These are phyloP conservation scores for Beaufortia kweichowensis DNA, from an alignment of 2,113 vertebrate species.

Conservation along the genomic window DNA sequence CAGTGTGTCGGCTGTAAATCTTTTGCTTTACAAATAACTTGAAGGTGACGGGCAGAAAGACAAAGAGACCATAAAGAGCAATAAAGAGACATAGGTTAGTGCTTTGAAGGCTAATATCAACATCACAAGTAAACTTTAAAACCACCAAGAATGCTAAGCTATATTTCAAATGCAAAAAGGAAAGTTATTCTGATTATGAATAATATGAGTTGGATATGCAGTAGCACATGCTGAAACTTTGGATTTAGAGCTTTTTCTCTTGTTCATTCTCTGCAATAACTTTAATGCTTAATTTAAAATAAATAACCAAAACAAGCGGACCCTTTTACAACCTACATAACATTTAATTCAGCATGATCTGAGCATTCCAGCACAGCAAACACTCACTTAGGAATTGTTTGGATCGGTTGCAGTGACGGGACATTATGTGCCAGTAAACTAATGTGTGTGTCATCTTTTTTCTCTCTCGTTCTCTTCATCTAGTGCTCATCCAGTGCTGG, in stretches of 20 bases:
- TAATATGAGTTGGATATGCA: too few relatives aligned
- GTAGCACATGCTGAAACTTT: too few relatives aligned
- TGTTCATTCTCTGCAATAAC: neutral
- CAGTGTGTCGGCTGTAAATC: conserved; percentile 58
- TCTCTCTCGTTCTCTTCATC: conserved; percentile 14
- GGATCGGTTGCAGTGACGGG: conserved; percentile 61
- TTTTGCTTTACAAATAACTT: conserved; percentile 69
- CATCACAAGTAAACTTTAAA: neutral
- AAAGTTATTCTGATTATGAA: too few relatives aligned
- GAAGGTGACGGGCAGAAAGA: conserved; percentile 53
- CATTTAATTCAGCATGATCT: neutral
- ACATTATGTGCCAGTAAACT: conserved; percentile 61
- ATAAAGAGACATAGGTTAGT: conserved; percentile 33
- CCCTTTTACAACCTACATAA: neutral
- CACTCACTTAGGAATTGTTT: conserved; percentile 36
- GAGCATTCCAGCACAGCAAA: neutral
- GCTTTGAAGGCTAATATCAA: neutral
- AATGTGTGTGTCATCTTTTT: conserved; percentile 61
- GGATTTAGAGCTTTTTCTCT: too few relatives aligned
- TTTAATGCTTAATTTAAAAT: neutral
- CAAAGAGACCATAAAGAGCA: conserved; percentile 27
- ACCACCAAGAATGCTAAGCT: neutral
- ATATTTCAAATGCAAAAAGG: neutral
- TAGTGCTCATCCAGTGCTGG: conserved; percentile 57
- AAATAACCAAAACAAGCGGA: neutral